Evolutionary conservation across 2,888 invertebrate genomes (phyloP).

Genomic region (Andrena praecox): DNA sequence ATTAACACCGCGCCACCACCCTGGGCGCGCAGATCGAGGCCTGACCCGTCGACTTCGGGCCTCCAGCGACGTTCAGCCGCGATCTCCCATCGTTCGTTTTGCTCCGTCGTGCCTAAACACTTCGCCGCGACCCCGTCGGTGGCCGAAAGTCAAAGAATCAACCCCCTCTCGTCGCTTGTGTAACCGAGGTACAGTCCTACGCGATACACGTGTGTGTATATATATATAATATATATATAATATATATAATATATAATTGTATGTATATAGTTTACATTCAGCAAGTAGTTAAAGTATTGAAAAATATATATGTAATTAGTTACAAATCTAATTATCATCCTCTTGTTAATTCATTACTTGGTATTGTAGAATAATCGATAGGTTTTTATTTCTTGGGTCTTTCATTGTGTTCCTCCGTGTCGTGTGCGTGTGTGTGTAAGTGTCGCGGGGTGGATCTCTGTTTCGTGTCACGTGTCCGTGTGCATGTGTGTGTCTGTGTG

Average conservation of each 20-base stretch:
- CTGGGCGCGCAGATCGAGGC: constrained; percentile 16
- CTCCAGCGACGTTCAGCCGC: neutral
- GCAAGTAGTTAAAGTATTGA: constrained; percentile 85
- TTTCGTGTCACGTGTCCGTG: neutral
- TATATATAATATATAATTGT: constrained; percentile 72
- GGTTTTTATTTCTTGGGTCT: constrained; percentile 68
- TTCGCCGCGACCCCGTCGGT: neutral
- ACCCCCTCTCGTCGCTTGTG: constrained; percentile 32
- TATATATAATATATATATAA: constrained; percentile 73
- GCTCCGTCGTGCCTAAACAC: neutral
- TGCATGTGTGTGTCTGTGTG: constrained; percentile 43
- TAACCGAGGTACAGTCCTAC: constrained; percentile 58
- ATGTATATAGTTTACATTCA: constrained; percentile 82
- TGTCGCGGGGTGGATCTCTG: constrained; percentile 12
- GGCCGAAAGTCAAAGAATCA: constrained; percentile 18
- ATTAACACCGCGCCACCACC: constrained; percentile 40
- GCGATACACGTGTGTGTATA: constrained; percentile 65
- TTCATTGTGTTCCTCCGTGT: constrained; percentile 51
- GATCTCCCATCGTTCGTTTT: neutral
- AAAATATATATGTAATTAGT: constrained; percentile 84
- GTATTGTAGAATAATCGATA: constrained; percentile 72
- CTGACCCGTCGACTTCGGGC: constrained; percentile 48
- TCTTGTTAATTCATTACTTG: constrained; percentile 76
- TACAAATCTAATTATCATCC: constrained; percentile 83
- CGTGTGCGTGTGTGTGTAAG: constrained; percentile 38